Base-by-base conservation (phyloP, 2,797 vertebrate species). In the Garrulus glandarius region DNA sequence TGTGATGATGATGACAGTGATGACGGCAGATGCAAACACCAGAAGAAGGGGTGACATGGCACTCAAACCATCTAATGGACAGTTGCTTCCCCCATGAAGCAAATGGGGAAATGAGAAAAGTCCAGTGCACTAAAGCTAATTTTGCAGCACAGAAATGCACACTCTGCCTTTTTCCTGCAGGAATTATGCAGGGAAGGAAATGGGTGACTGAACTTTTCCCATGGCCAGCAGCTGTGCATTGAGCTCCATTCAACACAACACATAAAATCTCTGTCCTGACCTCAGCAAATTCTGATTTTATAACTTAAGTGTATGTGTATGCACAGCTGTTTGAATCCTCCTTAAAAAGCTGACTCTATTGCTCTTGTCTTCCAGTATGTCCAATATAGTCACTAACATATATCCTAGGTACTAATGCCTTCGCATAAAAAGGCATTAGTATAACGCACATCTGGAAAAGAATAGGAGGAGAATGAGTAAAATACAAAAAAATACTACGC, bases 401-500 rank as follows among this genome's bases (percentile, higher is more conserved):
- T 6, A 13, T 13, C 27, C 29, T 60, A 49, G 34, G 32, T 63
- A 84, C 52, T 68, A 72, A 49, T 47, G 39, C 6, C 55, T 81
- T 87, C 14, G 4, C 16, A 21, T 29, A 91, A 56, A 13, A 89
- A 43, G n/a, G n/a, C n/a, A n/a, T n/a, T n/a, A n/a, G 36, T 15
- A 2, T 34, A 82, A 76, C 2, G 26, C 8, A 80, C 2, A 2
- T 83, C 71, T 77, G 64, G 29, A 89, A 95, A 96, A 71, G 10
- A 92, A 47, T 0, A 34, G 50, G 43, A 92, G 37, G 32, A 71
- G 82, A 94, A 82, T 18, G 13, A 94, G 17, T 16, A 83, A 46
- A 94, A 86, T 72, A 79, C 90, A 90, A 97, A 96, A 61, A 21
- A 74, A 8, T 46, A 75, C 68, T 98, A 98, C 98, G 89, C 95